Evolutionary conservation across 2,113 vertebrate genomes (phyloP), one percentile per base, ranked within the genome.

Genomic region (Corydoras maculifer): DNA sequence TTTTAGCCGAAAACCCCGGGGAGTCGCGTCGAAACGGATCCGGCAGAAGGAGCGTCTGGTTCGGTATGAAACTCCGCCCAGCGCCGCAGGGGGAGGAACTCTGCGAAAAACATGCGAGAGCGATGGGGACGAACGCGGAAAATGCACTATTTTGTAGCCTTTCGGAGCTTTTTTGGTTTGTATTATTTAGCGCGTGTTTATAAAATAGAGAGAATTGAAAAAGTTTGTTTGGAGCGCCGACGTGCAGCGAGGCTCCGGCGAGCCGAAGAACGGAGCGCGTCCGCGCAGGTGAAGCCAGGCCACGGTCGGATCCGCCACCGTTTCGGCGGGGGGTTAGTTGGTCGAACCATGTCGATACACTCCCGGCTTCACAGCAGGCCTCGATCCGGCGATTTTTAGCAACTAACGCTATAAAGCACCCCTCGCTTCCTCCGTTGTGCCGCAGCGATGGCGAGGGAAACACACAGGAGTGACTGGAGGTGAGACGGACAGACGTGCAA

Each of bases 31-130:
- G 85, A 89, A 88, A 87, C 81, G 85, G 78, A 90, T 88, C 90
- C 90, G 88, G 89, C 90, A 88, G 87, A 89, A 90, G 88, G 85
- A 91, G 90, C 90, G 88, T 90, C 88, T 90, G 79, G 85, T 89
- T 86, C 89, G 90, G 90, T 87, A 86, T 88, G 90, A 89, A 90
- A 89, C 90, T 89, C 90, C 90, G 89, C 90, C 90, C 90, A 82
- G 88, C 88, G 89, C 89, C 90, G 90, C 89, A 88, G 90, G 90
- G 90, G 90, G 90, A 91, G 90, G 89, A 91, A 88, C 90, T 90
- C 88, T 82, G 69, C 82, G 82, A 85, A 85, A 86, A 89, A 88
- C 83, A 83, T 81, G 68, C 82, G 74, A 82, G 77, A 75, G 73
- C 74, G 77, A 84, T 79, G 79, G 83, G 82, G 77, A 85, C 87